A percentile compares a stretch with the other conserved stretches of the same genome.
These are phyloP conservation scores for Linyphia triangularis DNA, from an alignment of 2,888 invertebrate genomes.

Conservation along the genomic window DNA sequence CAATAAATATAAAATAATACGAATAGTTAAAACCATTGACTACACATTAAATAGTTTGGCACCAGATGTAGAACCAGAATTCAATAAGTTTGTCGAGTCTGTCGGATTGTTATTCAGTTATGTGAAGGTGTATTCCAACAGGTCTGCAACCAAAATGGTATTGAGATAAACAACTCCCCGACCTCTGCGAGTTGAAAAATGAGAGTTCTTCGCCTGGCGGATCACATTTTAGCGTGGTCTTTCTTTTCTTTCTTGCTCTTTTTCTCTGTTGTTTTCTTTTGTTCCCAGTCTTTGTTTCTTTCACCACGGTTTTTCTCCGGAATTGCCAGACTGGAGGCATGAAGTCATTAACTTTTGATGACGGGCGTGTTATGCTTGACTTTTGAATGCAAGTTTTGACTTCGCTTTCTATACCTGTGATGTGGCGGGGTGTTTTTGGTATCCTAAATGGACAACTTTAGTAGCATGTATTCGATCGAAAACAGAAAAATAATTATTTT, in stretches of 20 bases:
- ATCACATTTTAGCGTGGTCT: slow-evolving; percentile 19
- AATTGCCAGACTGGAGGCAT: not conserved
- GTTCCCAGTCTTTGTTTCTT: slow-evolving; percentile 23
- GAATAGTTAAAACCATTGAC: too few relatives aligned
- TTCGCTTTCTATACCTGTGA: too few relatives aligned
- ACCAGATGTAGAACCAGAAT: too few relatives aligned
- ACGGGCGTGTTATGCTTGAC: slow-evolving; percentile 25
- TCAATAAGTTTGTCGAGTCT: too few relatives aligned
- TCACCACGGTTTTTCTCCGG: slow-evolving; percentile 18
- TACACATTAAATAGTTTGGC: too few relatives aligned
- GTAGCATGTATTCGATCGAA: too few relatives aligned
- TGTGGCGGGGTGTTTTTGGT: not conserved
- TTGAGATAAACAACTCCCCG: slow-evolving; percentile 23
- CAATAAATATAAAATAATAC: too few relatives aligned
- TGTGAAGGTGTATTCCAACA: not conserved
- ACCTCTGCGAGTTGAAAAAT: slow-evolving; percentile 39
- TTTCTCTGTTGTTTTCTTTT: not conserved
- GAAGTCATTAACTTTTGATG: slow-evolving; percentile 56
- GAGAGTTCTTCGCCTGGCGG: slow-evolving; percentile 28
- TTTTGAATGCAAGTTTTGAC: slow-evolving; percentile 39
- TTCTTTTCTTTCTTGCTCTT: slow-evolving; percentile 10
- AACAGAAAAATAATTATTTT: too few relatives aligned
- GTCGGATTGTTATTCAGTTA: too few relatives aligned
- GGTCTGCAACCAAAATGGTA: not conserved
- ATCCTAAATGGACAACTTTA: too few relatives aligned